Percentiles rank a stretch among this genome's conserved stretches.
Conservation (phyloP, 2,888 invertebrate genomes). For the Muschampia plurimacula region DNA sequence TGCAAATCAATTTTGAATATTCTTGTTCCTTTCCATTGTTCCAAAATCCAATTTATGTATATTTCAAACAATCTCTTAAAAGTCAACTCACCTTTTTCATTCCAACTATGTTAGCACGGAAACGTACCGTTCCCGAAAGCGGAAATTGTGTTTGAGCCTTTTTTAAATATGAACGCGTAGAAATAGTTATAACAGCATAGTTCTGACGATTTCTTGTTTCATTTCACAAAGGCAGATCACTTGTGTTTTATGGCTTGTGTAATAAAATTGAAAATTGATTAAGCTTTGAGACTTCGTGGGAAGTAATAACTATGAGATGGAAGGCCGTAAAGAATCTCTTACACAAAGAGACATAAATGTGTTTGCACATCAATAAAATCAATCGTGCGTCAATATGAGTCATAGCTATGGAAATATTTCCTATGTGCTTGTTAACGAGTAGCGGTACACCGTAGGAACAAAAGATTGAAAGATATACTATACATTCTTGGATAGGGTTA, state of each 20-base stretch:
- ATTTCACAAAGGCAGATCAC: constrained; percentile 10
- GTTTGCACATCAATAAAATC: constrained; percentile 70
- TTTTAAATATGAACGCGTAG: constrained; percentile 31
- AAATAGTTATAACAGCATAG: constrained; percentile 29
- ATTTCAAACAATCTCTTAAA: constrained; percentile 3
- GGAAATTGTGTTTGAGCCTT: constrained; percentile 29
- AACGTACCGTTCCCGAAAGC: constrained; percentile 24
- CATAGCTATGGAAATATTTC: constrained; percentile 47
- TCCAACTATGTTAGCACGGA: constrained; percentile 24
- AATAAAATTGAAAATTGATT: constrained; percentile 26
- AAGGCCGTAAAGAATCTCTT: constrained; percentile 58
- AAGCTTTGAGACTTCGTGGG: constrained; percentile 11
- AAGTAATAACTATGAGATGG: constrained; percentile 49
- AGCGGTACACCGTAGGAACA: constrained; percentile 19
- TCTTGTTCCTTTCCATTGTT: neutral
- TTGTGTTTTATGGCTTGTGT: constrained; percentile 5
- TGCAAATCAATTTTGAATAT: neutral
- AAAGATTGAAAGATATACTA: constrained; percentile 11
- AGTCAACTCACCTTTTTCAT: constrained; percentile 21
- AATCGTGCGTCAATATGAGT: constrained; percentile 61
- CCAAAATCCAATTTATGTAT: constrained; percentile 15
- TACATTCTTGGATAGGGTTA: constrained; percentile 10
- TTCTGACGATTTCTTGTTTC: constrained; percentile 13
- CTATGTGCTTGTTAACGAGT: constrained; percentile 40
- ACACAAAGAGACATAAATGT: constrained; percentile 68